Evolutionary conservation across 2,888 invertebrate species (phyloP), one percentile per base, ranked within the genome.

Genomic region (Heliconius hortense): DNA sequence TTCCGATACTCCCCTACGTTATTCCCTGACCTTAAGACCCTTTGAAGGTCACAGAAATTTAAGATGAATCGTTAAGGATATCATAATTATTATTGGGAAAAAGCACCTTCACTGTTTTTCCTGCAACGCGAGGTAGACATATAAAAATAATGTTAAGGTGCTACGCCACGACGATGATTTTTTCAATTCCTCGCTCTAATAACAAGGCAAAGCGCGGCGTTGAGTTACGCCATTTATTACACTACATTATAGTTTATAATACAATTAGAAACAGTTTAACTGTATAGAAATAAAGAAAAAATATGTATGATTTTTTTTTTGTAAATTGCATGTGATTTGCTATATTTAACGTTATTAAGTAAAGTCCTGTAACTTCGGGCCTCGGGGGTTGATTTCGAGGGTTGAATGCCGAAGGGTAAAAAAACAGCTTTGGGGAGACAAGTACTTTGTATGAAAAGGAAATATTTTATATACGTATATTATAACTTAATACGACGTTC

Each of bases 361-460:
- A 71, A 69, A 67, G 62, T 69, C 63, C 71, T 73, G 74, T 68
- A 56, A 76, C 75, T 78, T 79, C 63, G 77, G 79, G 66, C 75
- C 77, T 79, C 63, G 77, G 79, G 66, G 81, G 80, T 75, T 72
- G 69, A 73, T 69, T 72, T 78, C 74, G 77, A 77, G 81, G 81
- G 80, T 67, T 77, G 70, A 75, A 79, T 76, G 77, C 76, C 75
- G 76, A 77, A 78, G 81, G 79, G 77, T 69, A 69, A 78, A 78
- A 80, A 79, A 80, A 77, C 77, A 69, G 72, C 75, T 77, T 77
- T 77, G 59, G 75, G 77, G 78, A 69, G 68, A 72, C 48, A 71
- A 78, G 76, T 72, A 78, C 68, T 67, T 69, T 39, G 4, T 66
- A 63, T 62, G 63, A 62, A 72, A 68, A 75, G 75, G 74, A 60